Percentiles rank a stretch among this genome's conserved stretches.
These are phyloP conservation scores for Bombus picipes DNA, from an alignment of 1,140 invertebrate species.

Conservation along the genomic window DNA sequence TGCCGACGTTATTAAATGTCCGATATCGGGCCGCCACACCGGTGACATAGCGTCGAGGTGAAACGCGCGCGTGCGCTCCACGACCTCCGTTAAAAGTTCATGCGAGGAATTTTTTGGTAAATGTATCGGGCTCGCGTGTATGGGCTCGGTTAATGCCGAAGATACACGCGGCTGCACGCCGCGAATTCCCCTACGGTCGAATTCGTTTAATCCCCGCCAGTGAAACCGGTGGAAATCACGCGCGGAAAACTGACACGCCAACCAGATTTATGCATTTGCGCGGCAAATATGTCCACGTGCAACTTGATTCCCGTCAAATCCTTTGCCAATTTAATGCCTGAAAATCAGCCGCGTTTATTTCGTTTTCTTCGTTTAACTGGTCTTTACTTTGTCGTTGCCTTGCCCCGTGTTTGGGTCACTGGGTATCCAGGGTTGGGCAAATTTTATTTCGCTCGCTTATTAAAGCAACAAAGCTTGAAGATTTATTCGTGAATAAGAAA, in stretches of 20 bases:
- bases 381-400: no score
- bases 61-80: background rate
- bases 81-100: background rate
- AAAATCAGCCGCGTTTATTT: no score
- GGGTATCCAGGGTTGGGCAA: no score
- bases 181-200: slow-evolving; percentile 6
- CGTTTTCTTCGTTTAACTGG: no score
- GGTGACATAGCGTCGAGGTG: slow-evolving; percentile 22
- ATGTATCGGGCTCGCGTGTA: background rate
- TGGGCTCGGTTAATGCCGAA: background rate
- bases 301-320: background rate
- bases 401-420: no score
- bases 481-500: no score
- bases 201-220: background rate
- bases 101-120: slow-evolving; percentile 9
- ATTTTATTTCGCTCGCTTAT: no score
- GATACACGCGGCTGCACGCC: background rate
- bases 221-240: background rate
- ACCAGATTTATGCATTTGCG: slow-evolving; percentile 4
- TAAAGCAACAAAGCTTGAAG: no score
- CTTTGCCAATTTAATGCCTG: background rate
- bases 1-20: slow-evolving; percentile 37
- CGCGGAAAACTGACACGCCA: no score
- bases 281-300: background rate
- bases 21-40: slow-evolving; percentile 15